Evolutionary conservation across 35 echinoderm and acorn worm species (phyloP).

Genomic region (Lytechinus variegatus): DNA sequence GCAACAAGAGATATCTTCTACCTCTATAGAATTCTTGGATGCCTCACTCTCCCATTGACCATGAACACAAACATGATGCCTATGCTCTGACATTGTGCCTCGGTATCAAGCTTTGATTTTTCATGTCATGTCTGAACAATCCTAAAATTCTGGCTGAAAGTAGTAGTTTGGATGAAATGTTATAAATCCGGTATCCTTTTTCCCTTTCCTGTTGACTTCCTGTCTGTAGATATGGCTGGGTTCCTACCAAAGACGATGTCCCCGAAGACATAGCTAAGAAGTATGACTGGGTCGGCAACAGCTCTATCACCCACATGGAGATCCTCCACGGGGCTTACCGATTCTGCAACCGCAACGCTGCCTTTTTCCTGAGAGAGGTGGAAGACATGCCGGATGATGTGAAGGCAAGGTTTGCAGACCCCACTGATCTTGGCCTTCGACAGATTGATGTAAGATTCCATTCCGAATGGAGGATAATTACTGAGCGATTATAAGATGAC

Average conservation of each 20-base stretch:
- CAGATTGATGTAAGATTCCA: slow-evolving; percentile 75
- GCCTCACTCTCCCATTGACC: no score
- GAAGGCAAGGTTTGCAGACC: slow-evolving; percentile 65
- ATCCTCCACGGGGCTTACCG: slow-evolving; percentile 73
- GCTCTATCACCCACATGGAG: slow-evolving; percentile 96
- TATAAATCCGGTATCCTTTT: not conserved
- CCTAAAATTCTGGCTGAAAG: no score
- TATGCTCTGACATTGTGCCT: no score
- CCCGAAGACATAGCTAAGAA: slow-evolving; percentile 71
- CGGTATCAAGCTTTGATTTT: no score
- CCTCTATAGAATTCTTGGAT: no score
- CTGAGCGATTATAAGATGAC: not conserved
- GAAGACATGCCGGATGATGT: slow-evolving; percentile 66
- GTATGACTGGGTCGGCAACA: slow-evolving; percentile 75
- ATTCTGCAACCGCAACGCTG: slow-evolving; percentile 69
- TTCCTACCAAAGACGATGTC: slow-evolving; percentile 74
- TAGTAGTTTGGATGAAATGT: no score
- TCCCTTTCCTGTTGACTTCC: not conserved
- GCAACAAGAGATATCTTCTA: no score
- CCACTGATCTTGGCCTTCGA: slow-evolving; percentile 54
- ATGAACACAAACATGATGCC: no score
- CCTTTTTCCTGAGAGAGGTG: slow-evolving; percentile 71
- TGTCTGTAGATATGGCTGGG: slow-evolving; percentile 84
- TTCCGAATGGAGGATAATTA: not conserved
- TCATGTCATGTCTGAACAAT: no score